A percentile compares a stretch with the other conserved stretches of the same genome.
Conservation (phyloP, 2,797 vertebrate genomes). For the Botia almorhae region DNA sequence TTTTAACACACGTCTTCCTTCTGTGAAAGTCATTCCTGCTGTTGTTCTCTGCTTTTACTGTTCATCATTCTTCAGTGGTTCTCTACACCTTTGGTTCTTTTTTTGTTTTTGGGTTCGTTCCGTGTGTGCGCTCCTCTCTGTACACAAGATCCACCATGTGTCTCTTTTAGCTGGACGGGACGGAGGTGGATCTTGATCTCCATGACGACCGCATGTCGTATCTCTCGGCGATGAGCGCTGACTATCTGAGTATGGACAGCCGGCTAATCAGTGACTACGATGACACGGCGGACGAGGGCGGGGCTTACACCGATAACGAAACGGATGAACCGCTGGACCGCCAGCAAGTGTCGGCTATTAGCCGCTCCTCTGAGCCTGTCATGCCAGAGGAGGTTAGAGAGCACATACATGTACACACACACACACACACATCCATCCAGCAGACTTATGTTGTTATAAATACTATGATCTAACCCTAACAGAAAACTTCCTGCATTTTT, state of each 20-base stretch:
- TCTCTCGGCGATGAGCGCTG: slow-evolving; percentile 92
- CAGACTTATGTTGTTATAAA: too few relatives aligned
- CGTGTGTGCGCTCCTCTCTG: slow-evolving; percentile 67
- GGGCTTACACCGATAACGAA: slow-evolving; percentile 88
- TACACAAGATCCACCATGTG: slow-evolving; percentile 82
- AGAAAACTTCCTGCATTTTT: too few relatives aligned
- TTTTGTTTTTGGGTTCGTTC: slow-evolving; percentile 53
- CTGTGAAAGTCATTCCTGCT: slow-evolving; percentile 52
- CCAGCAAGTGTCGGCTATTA: slow-evolving; percentile 85
- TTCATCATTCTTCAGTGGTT: slow-evolving; percentile 57
- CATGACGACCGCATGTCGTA: slow-evolving; percentile 90
- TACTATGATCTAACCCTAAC: too few relatives aligned
- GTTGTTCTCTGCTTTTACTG: slow-evolving; percentile 59
- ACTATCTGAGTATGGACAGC: slow-evolving; percentile 94
- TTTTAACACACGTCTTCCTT: slow-evolving; percentile 58
- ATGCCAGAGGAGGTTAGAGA: slow-evolving; percentile 85
- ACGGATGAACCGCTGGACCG: slow-evolving; percentile 84
- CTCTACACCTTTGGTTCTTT: slow-evolving; percentile 61
- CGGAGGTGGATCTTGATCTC: slow-evolving; percentile 87
- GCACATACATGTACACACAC: slow-evolving; percentile 19
- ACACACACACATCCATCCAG: slow-evolving; percentile 7
- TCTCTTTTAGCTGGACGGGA: slow-evolving; percentile 87
- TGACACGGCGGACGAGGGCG: slow-evolving; percentile 90
- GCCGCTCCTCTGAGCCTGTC: slow-evolving; percentile 91
- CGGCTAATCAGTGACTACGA: slow-evolving; percentile 91